phyloP scores from a whole-genome alignment of 1,140 invertebrate genomes.

The Trachymyrmex septentrionalis region DNA sequence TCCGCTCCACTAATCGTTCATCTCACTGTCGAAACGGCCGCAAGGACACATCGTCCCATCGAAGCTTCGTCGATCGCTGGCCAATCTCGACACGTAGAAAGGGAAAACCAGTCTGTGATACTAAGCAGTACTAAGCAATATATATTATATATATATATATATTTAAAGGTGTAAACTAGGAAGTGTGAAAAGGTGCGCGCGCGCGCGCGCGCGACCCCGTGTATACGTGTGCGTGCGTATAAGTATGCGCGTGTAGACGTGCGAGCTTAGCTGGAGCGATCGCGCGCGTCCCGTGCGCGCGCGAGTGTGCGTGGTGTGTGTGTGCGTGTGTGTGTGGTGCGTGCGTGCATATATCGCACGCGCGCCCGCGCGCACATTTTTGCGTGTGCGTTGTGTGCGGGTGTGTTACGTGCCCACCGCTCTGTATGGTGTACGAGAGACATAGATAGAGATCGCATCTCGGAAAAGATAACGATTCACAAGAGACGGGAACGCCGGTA shows the following conservation, averaged over 20 bases:
- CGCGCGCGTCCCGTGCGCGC: neutral
- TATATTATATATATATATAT: slow-evolving; percentile 74
- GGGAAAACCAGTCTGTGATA: slow-evolving; percentile 85
- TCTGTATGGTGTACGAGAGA: slow-evolving; percentile 47
- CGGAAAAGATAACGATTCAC: slow-evolving; percentile 33
- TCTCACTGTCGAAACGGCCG: slow-evolving; percentile 9
- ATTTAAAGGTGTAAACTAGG: slow-evolving; percentile 27
- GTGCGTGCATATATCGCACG: neutral
- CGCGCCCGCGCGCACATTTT: neutral
- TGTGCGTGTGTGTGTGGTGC: neutral
- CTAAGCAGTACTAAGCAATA: slow-evolving; percentile 82
- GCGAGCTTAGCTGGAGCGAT: neutral
- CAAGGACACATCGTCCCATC: neutral
- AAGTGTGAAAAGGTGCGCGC: slow-evolving; percentile 31
- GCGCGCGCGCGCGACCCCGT: no score
- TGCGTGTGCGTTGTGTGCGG: neutral
- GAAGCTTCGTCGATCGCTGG: slow-evolving; percentile 26
- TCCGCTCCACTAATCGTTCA: neutral
- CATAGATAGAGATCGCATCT: slow-evolving; percentile 66
- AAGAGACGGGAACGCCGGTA: slow-evolving; percentile 53
- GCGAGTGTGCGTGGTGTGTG: no score
- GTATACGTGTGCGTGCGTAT: neutral
- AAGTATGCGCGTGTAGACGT: slow-evolving; percentile 7
- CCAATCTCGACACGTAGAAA: slow-evolving; percentile 58
- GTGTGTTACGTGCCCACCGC: slow-evolving; percentile 36